Evolutionary conservation across 2,888 invertebrate species (phyloP).

Genomic region (Allacma fusca): DNA sequence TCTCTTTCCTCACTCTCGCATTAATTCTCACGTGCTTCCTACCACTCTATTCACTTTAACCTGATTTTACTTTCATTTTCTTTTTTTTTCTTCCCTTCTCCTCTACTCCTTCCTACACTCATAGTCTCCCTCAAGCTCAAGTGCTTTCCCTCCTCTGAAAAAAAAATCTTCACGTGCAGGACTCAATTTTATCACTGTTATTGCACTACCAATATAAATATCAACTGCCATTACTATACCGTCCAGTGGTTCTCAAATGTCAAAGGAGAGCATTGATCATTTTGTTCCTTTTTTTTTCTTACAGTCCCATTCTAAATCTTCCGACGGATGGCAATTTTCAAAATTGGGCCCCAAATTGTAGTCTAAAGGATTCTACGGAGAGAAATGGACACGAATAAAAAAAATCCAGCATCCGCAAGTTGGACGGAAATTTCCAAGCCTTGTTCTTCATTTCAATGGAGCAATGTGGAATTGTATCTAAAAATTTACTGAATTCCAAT

Average conservation of each 20-base stretch:
- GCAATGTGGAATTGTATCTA: no score
- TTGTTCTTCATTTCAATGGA: no score
- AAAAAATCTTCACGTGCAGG: not conserved
- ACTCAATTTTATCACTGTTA: not conserved
- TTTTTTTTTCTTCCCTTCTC: not conserved
- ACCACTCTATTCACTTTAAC: constrained; percentile 25
- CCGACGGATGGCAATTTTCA: not conserved
- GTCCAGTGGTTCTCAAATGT: not conserved
- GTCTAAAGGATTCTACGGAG: no score
- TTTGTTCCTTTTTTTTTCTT: not conserved
- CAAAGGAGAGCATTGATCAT: not conserved
- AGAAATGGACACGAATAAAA: no score
- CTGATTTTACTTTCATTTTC: constrained; percentile 8
- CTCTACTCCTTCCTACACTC: not conserved
- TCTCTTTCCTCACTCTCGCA: constrained; percentile 34
- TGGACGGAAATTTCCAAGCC: no score
- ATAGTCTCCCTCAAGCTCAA: no score
- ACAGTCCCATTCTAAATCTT: not conserved
- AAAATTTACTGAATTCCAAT: no score
- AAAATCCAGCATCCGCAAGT: no score
- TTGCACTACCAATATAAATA: not conserved
- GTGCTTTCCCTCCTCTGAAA: not conserved
- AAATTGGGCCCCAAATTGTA: no score
- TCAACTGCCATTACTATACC: not conserved
- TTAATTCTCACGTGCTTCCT: constrained; percentile 24